Base-by-base conservation (phyloP, 2,888 invertebrate species). In the Alloplasta piceator region DNA sequence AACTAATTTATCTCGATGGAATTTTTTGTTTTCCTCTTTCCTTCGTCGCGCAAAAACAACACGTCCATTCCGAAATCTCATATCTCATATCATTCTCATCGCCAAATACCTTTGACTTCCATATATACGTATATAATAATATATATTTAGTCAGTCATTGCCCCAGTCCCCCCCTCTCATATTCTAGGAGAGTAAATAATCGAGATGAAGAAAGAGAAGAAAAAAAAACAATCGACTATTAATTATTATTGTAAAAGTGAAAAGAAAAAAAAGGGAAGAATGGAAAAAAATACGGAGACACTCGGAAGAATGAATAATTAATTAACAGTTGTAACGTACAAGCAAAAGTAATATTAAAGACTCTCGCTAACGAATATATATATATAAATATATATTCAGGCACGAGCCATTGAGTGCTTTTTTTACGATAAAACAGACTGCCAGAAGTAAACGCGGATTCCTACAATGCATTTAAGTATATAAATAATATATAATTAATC, bases 401-500 rank as follows among this genome's bases (percentile, higher is more conserved):
- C 60, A 61, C 52, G 56, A 76, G 70, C 50, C 70, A 61, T 46
- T 48, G 60, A 60, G 60, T 52, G 75, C 71, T 56, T 56, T 12
- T 41, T 6, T 10, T 64, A 77, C 74, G 78, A 75, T 75, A 56
- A 50, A 83, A 85, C 89, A 91, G 91, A 90, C 90, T 91, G 91
- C 88, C 89, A 88, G 84, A 87, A 87, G 87, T 87, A 88, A 89
- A 88, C 87, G 87, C 88, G 88, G 91, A 90, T 91, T 90, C 89
- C 90, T 90, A 90, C 87, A 86, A 89, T 90, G 90, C 91, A 91
- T 91, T 91, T 91, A 91, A 87, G 84, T 89, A 79, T 81, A 82
- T 26, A 26, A 26, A 82, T 82, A 82, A 78, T 85, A 82, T 83
- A 82, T 83, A 67, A 80, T 77, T 79, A 71, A 60, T 66, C 74